Percentiles rank a stretch among this genome's conserved stretches.
Evolutionary conservation across 2,113 vertebrate genomes (phyloP).

Genomic region (Sorex araneus): DNA sequence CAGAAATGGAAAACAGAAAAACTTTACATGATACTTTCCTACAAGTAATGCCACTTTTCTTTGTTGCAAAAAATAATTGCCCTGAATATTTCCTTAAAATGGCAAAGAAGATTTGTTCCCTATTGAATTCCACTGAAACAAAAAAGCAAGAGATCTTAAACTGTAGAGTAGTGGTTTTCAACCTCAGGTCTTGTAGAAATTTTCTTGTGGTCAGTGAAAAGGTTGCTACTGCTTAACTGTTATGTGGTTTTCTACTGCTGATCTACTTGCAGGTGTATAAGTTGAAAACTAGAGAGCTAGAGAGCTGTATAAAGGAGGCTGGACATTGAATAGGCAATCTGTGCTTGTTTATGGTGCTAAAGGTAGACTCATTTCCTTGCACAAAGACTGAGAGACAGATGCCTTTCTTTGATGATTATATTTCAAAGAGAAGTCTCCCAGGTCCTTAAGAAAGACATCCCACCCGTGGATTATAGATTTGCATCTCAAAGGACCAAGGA

Average conservation of each 20-base stretch:
- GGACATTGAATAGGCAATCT: background rate
- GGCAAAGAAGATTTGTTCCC: background rate
- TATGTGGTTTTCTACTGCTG: too few relatives aligned
- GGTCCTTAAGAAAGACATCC: background rate
- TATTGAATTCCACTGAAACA: too few relatives aligned
- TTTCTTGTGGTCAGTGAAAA: too few relatives aligned
- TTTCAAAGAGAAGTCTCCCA: too few relatives aligned
- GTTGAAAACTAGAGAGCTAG: background rate
- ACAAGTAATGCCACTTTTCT: background rate
- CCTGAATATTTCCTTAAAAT: background rate
- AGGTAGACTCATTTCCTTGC: background rate
- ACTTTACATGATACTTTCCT: background rate
- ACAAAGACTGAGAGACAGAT: background rate
- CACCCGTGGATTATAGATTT: background rate
- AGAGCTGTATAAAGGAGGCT: background rate
- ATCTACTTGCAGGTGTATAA: too few relatives aligned
- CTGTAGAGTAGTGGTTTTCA: too few relatives aligned
- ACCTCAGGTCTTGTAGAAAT: too few relatives aligned
- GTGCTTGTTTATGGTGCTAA: background rate
- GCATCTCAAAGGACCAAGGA: background rate
- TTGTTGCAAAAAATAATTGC: conserved; percentile 24
- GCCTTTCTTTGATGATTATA: background rate
- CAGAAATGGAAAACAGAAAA: background rate
- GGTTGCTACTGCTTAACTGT: too few relatives aligned
- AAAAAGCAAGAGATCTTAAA: too few relatives aligned